These are phyloP conservation scores for Temnothorax unifasciatus DNA, from an alignment of 2,888 invertebrate species.

Conservation along the genomic window DNA sequence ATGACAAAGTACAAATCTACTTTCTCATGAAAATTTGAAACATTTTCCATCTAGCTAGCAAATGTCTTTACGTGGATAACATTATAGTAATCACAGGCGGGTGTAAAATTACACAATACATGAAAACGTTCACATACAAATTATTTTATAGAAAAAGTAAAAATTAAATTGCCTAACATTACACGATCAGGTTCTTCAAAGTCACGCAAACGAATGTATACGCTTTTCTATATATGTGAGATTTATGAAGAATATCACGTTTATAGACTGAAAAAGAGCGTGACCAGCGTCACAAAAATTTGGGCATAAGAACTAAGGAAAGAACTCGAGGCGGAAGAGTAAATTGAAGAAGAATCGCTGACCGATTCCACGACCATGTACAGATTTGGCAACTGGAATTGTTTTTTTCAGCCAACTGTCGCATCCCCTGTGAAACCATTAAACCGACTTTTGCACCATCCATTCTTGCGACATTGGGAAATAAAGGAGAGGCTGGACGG, in stretches of 20 bases:
- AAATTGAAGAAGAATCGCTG: constrained; percentile 66
- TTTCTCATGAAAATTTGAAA: not conserved
- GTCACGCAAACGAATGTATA: not conserved
- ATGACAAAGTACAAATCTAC: not conserved
- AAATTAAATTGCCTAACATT: not conserved
- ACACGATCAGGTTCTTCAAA: not conserved
- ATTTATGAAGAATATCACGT: constrained; percentile 12
- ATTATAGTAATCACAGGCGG: not conserved
- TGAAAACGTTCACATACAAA: not conserved
- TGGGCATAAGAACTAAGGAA: not conserved
- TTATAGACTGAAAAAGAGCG: constrained; percentile 1
- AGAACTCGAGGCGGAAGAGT: constrained; percentile 17
- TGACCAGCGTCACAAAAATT: not conserved
- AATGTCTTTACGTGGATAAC: not conserved
- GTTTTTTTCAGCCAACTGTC: constrained; percentile 73
- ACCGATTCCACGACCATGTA: constrained; percentile 64
- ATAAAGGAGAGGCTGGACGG: constrained; percentile 28
- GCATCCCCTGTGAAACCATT: constrained; percentile 76
- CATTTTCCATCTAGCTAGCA: not conserved
- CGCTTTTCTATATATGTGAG: not conserved
- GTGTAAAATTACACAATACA: not conserved
- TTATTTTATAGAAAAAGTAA: not conserved
- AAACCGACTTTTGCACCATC: constrained; percentile 66
- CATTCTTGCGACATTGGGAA: constrained; percentile 30
- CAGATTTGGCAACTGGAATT: constrained; percentile 71